A percentile compares a stretch with the other conserved stretches of the same genome.
phyloP scores from a whole-genome alignment of 2,888 invertebrate genomes.

The Atethmia centrago region DNA sequence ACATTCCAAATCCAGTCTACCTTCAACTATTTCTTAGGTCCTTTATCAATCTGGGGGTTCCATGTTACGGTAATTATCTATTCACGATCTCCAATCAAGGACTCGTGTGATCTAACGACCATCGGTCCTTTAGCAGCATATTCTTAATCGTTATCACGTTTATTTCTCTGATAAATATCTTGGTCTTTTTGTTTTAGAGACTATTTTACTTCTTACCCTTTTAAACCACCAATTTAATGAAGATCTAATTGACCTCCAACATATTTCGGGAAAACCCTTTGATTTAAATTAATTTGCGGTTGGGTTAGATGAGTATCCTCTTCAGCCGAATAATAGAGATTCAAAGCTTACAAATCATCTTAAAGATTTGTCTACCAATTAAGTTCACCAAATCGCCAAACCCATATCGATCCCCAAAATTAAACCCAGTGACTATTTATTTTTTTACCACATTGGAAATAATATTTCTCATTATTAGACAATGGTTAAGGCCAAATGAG shows the following conservation, averaged over 20 bases:
- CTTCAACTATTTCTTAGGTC: neutral
- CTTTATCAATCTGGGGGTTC: neutral
- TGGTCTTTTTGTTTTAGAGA: too few species aligned
- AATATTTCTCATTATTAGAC: constrained; percentile 71
- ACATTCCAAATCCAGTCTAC: neutral
- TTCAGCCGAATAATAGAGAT: neutral
- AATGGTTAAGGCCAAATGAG: constrained; percentile 84
- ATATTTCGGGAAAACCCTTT: neutral
- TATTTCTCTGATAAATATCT: neutral
- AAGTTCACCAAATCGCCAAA: neutral
- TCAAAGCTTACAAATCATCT: neutral
- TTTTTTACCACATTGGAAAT: constrained; percentile 59
- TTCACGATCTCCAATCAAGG: neutral
- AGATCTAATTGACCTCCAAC: neutral
- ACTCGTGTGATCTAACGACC: neutral
- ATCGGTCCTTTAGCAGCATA: neutral
- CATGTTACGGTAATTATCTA: neutral
- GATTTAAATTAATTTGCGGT: neutral
- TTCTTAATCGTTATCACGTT: neutral
- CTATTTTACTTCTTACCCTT: too few species aligned
- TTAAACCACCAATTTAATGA: neutral
- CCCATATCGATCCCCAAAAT: constrained; percentile 31
- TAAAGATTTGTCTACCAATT: neutral
- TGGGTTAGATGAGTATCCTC: neutral
- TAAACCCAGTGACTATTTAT: constrained; percentile 16